Conservation (phyloP, 2,113 vertebrate genomes). For the Cepphus grylle region DNA sequence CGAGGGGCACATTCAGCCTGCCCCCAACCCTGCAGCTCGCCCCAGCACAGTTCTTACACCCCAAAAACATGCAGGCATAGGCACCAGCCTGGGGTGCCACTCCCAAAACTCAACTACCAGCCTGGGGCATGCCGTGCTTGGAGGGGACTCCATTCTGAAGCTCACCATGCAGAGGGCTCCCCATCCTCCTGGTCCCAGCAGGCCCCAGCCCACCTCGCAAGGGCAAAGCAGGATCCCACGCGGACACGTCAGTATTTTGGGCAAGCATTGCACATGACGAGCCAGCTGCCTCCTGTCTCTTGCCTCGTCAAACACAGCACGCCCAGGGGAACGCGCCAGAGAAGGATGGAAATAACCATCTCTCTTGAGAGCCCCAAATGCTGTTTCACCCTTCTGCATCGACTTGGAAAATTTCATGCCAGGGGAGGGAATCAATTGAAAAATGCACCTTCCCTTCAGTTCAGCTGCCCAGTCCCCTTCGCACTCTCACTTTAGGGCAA, state of each 20-base stretch:
- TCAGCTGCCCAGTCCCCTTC: rapidly evolving
- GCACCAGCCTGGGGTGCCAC: not conserved
- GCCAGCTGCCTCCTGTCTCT: not conserved
- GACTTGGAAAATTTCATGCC: not conserved
- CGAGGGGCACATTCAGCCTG: rapidly evolving
- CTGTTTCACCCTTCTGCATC: not conserved
- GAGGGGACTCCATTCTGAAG: rapidly evolving
- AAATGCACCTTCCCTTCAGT: not conserved
- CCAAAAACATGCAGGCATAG: not conserved
- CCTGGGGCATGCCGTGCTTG: rapidly evolving
- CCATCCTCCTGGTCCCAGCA: not conserved
- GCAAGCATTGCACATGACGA: rapidly evolving
- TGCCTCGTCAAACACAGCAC: not conserved
- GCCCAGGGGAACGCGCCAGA: rapidly evolving
- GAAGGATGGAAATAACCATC: not conserved
- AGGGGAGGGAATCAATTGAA: not conserved
- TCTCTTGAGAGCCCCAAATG: not conserved
- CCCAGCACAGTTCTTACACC: not conserved
- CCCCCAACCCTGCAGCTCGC: not conserved
- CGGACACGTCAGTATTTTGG: rapidly evolving
- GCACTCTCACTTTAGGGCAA: not conserved
- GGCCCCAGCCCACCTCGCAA: not conserved
- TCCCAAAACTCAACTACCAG: not conserved
- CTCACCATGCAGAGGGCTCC: rapidly evolving
- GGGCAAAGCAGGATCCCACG: rapidly evolving